Evolutionary conservation across 2,888 invertebrate species (phyloP).

Genomic region (Apamea anceps): DNA sequence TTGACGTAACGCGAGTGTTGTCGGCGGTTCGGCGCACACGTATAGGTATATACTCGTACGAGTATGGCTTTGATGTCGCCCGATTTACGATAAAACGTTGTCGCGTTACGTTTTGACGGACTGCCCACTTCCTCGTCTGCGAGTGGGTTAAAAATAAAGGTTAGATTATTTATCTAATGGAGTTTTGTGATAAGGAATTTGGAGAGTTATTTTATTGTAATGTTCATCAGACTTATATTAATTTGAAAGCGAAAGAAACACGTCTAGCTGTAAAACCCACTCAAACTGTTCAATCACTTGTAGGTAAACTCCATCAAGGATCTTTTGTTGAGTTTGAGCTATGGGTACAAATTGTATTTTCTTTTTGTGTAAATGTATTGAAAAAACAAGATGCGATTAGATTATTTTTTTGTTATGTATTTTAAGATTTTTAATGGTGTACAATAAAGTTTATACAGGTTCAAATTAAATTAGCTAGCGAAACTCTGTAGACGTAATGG

Average conservation of each 20-base stretch:
- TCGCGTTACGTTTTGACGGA: constrained; percentile 69
- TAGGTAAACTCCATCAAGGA: not conserved
- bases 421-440: too few species aligned
- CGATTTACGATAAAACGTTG: constrained; percentile 73
- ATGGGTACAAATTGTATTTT: not conserved
- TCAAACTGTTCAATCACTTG: not conserved
- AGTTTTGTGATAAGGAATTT: constrained; percentile 27
- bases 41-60: too few species aligned
- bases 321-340: not conserved
- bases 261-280: not conserved
- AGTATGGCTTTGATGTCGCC: constrained; percentile 76
- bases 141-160: constrained; percentile 58
- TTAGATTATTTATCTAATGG: constrained; percentile 35
- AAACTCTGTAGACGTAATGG: too few species aligned
- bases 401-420: too few species aligned
- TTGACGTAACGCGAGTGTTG: constrained; percentile 38
- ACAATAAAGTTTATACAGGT: too few species aligned
- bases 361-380: not conserved
- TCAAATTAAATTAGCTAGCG: too few species aligned
- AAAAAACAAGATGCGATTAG: not conserved
- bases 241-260: not conserved
- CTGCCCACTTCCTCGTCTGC: constrained; percentile 61
- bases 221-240: not conserved
- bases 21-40: constrained; percentile 49
- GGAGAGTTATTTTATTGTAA: not conserved